phyloP scores from a whole-genome alignment of 2,888 invertebrate genomes.

The Lissocephala sabroskyi region DNA sequence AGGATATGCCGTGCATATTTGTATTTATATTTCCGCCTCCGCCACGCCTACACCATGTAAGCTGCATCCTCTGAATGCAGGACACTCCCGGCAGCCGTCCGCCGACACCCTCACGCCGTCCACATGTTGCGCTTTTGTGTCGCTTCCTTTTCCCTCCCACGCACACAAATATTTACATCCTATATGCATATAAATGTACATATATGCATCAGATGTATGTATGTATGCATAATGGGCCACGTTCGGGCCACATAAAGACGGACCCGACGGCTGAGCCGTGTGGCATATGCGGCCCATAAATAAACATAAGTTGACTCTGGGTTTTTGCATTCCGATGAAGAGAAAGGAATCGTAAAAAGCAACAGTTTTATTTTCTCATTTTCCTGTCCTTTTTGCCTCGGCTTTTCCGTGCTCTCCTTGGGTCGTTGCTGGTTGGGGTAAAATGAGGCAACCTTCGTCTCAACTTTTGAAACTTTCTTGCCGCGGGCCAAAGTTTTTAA shows the following conservation, averaged over 20 bases:
- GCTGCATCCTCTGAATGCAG: too few relatives aligned
- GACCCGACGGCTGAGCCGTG: conserved; percentile 13
- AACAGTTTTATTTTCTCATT: background rate
- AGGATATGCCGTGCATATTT: background rate
- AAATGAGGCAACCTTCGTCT: too few relatives aligned
- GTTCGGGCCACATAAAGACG: too few relatives aligned
- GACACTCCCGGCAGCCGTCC: too few relatives aligned
- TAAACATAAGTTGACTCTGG: conserved; percentile 51
- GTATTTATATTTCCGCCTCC: conserved; percentile 3
- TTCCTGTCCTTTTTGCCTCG: conserved; percentile 6
- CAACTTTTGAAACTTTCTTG: too few relatives aligned
- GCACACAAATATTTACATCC: background rate
- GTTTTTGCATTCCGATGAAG: conserved; percentile 14
- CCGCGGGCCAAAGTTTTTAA: too few relatives aligned
- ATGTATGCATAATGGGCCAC: too few relatives aligned
- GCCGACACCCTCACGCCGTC: too few relatives aligned
- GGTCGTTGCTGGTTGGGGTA: background rate
- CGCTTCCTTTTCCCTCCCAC: background rate
- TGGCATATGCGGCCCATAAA: conserved; percentile 50
- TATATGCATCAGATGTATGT: conserved; percentile 11
- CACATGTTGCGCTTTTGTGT: conserved; percentile 36
- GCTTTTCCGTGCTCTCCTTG: background rate
- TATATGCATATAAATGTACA: conserved; percentile 2
- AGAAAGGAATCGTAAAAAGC: background rate
- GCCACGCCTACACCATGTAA: too few relatives aligned